Base-by-base conservation (phyloP, 2,888 invertebrate species). In the Pristionchus entomophagus region DNA sequence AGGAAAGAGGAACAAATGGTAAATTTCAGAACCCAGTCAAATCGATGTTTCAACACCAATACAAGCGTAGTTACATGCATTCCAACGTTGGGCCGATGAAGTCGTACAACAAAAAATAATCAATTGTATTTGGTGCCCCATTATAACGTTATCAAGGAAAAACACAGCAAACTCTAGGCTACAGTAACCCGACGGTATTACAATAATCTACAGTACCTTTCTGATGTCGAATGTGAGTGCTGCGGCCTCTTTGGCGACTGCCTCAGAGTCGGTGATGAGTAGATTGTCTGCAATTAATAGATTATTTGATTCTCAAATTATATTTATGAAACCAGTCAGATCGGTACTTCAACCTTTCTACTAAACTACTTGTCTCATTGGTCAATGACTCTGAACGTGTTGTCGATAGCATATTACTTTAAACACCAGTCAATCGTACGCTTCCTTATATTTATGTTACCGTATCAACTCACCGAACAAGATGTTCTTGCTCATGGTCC, bases 401-500 rank as follows among this genome's bases (percentile, higher is more conserved):
- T 17, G 0, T n/a, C n/a, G n/a, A n/a, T n/a, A n/a, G n/a, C n/a
- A n/a, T n/a, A n/a, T n/a, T n/a, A n/a, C n/a, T n/a, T n/a, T n/a
- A n/a, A n/a, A n/a, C n/a, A n/a, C n/a, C n/a, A n/a, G n/a, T n/a
- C n/a, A n/a, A n/a, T n/a, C n/a, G n/a, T n/a, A n/a, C n/a, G n/a
- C n/a, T n/a, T n/a, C n/a, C n/a, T n/a, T n/a, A n/a, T n/a, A n/a
- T n/a, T n/a, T n/a, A n/a, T n/a, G n/a, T n/a, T n/a, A n/a, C 22
- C n/a, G 38, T 8, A 35, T n/a, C 69, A 5, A 45, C 83, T 62
- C 22, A 95, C 99, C 99, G 94, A 99, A 99, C 86, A 97, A 95
- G 91, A 99, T 96, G 92, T 96, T 95, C 88, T 97, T 96, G 0
- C 97, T 97, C 97, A 99, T 99, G 8, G 99, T 97, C 99, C 99